A percentile compares a stretch with the other conserved stretches of the same genome.
Conservation (phyloP, 2,797 vertebrate species). For the Esox masquinongy region DNA sequence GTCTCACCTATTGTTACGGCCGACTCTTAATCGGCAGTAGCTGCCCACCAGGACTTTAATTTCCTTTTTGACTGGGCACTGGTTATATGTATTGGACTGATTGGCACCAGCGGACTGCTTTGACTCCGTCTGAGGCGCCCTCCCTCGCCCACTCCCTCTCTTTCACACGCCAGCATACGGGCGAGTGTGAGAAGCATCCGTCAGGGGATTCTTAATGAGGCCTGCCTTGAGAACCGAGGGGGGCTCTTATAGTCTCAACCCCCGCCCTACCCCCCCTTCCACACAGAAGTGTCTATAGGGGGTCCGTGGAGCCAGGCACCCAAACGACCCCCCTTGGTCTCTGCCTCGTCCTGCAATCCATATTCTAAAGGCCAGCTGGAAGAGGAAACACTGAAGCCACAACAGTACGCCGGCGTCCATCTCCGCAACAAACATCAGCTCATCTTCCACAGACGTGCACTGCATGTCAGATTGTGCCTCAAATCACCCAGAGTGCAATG, state of each 20-base stretch:
- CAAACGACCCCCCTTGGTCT: constrained; percentile 64
- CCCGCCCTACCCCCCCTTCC: constrained; percentile 57
- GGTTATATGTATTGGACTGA: constrained; percentile 66
- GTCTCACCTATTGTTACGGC: constrained; percentile 62
- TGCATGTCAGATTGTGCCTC: constrained; percentile 58
- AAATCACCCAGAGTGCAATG: neutral
- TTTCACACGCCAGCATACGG: constrained; percentile 63
- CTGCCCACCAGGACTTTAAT: constrained; percentile 53
- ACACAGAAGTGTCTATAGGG: constrained; percentile 72
- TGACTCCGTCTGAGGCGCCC: constrained; percentile 31
- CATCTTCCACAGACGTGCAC: constrained; percentile 60
- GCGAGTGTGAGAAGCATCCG: constrained; percentile 58
- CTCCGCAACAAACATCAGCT: constrained; percentile 47
- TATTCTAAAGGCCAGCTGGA: constrained; percentile 79
- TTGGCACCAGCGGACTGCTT: constrained; percentile 50
- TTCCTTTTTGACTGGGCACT: constrained; percentile 51
- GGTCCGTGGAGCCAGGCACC: constrained; percentile 54
- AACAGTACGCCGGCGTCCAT: constrained; percentile 57
- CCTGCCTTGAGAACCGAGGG: constrained; percentile 54
- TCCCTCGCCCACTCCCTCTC: constrained; percentile 32
- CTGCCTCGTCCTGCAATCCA: constrained; percentile 70
- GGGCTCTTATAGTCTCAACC: constrained; percentile 30
- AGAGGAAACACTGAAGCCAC: constrained; percentile 59
- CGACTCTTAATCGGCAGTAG: constrained; percentile 64
- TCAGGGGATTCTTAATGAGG: constrained; percentile 56